Evolutionary conservation across 2,797 vertebrate species (phyloP).

Genomic region (Macropus fuliginosus): DNA sequence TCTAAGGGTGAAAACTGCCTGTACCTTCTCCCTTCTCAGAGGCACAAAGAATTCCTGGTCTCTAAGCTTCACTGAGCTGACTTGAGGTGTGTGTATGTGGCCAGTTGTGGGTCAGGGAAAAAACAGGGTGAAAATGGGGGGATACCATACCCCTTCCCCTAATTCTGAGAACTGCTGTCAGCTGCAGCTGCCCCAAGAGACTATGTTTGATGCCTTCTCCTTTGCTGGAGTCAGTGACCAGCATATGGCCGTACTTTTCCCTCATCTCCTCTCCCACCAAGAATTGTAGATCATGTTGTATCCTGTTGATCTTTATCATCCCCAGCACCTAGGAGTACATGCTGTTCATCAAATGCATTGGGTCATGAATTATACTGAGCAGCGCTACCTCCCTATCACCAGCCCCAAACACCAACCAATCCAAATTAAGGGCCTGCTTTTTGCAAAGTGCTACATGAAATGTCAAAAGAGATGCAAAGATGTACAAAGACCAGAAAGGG

Average conservation of each 20-base stretch:
- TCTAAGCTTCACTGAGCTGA: conserved; percentile 3
- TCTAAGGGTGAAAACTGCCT: conserved; percentile 46
- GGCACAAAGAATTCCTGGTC: background rate
- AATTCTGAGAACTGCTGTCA: background rate
- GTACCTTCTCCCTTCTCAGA: conserved; percentile 15
- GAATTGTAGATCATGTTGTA: background rate
- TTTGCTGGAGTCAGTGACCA: background rate
- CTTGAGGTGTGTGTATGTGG: background rate
- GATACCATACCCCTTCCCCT: background rate
- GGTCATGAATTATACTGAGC: background rate
- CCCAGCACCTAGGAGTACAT: background rate
- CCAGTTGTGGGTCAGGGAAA: background rate
- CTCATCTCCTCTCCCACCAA: background rate
- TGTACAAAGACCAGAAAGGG: background rate
- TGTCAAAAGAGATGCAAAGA: background rate
- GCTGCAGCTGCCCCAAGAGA: background rate
- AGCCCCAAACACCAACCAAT: background rate
- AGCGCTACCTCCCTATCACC: background rate
- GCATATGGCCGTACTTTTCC: background rate
- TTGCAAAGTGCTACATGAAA: background rate
- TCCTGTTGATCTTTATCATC: background rate
- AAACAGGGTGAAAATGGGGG: background rate
- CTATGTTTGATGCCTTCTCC: background rate
- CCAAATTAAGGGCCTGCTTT: background rate
- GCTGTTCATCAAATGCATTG: background rate